Conservation (phyloP, 2,888 invertebrate species). For the Mythimna albipuncta region DNA sequence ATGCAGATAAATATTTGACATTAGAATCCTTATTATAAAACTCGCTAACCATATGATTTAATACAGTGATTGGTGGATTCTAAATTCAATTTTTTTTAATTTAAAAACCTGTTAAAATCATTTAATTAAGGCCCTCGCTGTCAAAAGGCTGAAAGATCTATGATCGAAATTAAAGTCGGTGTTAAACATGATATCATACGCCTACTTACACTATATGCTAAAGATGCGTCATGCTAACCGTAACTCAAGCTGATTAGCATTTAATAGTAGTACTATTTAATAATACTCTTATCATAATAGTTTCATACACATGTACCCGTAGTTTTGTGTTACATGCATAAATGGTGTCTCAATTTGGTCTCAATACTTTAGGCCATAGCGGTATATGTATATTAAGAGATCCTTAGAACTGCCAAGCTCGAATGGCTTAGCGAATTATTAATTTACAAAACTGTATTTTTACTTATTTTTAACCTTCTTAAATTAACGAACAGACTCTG, state of each 20-base stretch:
- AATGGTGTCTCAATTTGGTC: slow-evolving; percentile 40
- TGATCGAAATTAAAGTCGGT: background rate
- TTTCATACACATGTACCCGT: slow-evolving; percentile 19
- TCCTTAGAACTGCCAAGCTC: slow-evolving; percentile 33
- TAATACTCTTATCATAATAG: slow-evolving; percentile 27
- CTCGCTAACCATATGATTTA: too few relatives aligned
- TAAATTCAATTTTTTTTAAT: too few relatives aligned
- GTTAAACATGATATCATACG: background rate
- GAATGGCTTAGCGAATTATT: slow-evolving; percentile 22
- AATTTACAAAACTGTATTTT: slow-evolving; percentile 10
- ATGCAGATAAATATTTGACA: too few relatives aligned
- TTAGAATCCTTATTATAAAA: too few relatives aligned
- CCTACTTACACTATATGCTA: background rate
- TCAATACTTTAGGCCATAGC: slow-evolving; percentile 48
- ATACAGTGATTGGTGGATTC: too few relatives aligned
- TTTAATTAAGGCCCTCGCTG: too few relatives aligned
- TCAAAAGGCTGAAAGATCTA: too few relatives aligned
- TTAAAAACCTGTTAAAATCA: too few relatives aligned
- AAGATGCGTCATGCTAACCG: background rate
- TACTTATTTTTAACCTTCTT: slow-evolving; percentile 1
- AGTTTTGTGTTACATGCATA: slow-evolving; percentile 12
- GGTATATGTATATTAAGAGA: slow-evolving; percentile 42
- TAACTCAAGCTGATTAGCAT: slow-evolving; percentile 15
- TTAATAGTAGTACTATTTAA: background rate
- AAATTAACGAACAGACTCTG: background rate